These are phyloP conservation scores for Gerris buenoi DNA, from an alignment of 1,140 invertebrate genomes.

Conservation along the genomic window DNA sequence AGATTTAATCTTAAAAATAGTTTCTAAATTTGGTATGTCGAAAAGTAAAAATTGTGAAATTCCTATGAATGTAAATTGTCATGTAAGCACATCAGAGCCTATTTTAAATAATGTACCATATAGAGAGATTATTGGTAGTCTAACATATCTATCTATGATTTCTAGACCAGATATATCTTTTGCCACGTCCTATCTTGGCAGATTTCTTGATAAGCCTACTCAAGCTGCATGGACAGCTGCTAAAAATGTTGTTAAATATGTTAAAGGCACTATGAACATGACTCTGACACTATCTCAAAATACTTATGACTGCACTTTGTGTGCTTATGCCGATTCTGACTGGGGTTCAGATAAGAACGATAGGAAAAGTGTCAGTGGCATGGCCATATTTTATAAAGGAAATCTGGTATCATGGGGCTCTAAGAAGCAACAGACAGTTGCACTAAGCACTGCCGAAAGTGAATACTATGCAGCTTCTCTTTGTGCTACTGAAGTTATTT, in stretches of 20 bases:
- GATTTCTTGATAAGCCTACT: neutral
- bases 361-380: neutral
- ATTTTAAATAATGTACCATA: neutral
- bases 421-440: neutral
- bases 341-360: neutral
- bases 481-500: neutral
- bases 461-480: neutral
- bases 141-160: neutral
- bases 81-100: neutral
- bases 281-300: neutral
- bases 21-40: neutral
- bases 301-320: neutral
- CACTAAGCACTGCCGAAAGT: constrained; percentile 2
- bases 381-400: neutral
- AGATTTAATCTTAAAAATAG: neutral
- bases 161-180: neutral
- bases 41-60: neutral
- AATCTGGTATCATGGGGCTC: constrained; percentile 2
- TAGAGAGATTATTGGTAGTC: neutral
- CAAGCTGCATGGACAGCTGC: neutral
- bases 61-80: neutral
- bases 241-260: neutral
- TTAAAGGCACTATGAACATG: neutral
- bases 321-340: constrained; percentile 3
- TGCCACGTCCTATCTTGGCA: neutral